Percentiles rank a stretch among this genome's conserved stretches.
Evolutionary conservation across 2,888 invertebrate species (phyloP).

Genomic region (Dione juno): DNA sequence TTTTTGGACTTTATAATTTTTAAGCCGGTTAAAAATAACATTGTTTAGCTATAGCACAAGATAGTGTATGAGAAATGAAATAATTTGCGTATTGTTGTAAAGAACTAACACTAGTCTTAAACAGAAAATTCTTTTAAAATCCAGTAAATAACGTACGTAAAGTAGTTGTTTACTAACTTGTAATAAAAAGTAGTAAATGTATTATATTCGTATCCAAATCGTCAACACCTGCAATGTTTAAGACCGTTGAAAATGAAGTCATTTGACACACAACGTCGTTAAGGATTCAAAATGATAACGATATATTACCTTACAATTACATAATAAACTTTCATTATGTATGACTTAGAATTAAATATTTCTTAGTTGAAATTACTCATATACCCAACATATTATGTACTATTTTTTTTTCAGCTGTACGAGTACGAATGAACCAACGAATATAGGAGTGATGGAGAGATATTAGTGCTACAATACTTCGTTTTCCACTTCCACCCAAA

Average conservation of each 20-base stretch:
- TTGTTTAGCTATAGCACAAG: neutral
- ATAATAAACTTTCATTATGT: neutral
- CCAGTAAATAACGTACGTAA: neutral
- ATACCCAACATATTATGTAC: neutral
- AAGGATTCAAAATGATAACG: slow-evolving; percentile 13
- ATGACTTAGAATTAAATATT: neutral
- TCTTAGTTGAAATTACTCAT: neutral
- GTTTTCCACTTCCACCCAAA: too few relatives aligned
- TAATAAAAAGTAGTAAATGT: neutral
- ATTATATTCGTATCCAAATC: slow-evolving; percentile 18
- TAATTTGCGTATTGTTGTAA: neutral
- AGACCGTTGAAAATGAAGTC: slow-evolving; percentile 31
- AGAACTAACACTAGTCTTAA: too few relatives aligned
- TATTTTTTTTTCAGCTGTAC: neutral
- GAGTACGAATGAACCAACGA: too few relatives aligned
- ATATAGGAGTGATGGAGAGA: too few relatives aligned
- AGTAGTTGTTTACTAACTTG: neutral
- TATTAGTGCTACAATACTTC: too few relatives aligned
- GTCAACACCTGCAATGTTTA: slow-evolving; percentile 21
- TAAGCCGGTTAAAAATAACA: too few relatives aligned
- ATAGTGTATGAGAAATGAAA: neutral
- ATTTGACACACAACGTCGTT: slow-evolving; percentile 27
- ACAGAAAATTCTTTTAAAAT: neutral
- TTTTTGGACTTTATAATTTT: too few relatives aligned
- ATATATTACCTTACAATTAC: slow-evolving; percentile 6